These are phyloP conservation scores for Trissonchulus latispiculum DNA, from an alignment of 2,888 invertebrate species.

Conservation along the genomic window DNA sequence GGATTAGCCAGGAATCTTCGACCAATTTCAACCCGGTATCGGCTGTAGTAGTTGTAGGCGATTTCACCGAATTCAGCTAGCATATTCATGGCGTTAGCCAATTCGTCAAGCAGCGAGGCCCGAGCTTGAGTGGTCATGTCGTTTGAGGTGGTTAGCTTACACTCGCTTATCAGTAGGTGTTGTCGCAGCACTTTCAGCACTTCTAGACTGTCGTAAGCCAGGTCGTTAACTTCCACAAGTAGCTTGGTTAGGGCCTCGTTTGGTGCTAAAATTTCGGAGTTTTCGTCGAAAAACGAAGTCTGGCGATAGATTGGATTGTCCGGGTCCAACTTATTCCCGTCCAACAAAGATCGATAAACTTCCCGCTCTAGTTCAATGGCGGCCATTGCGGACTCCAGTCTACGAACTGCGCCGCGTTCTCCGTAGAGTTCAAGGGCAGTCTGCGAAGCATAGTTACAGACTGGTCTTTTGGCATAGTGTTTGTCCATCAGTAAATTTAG, in stretches of 20 bases:
- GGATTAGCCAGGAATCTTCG: not conserved
- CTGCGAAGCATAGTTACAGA: too few species aligned
- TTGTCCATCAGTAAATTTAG: too few species aligned
- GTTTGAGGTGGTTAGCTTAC: not conserved
- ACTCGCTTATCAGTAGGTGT: not conserved
- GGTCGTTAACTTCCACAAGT: not conserved
- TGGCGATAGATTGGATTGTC: not conserved
- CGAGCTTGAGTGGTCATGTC: conserved; percentile 15
- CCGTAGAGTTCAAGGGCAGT: too few species aligned
- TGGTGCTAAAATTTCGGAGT: not conserved
- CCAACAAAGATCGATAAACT: not conserved
- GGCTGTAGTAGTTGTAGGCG: conserved; percentile 6
- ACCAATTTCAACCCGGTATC: conserved; percentile 9
- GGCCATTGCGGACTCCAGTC: too few species aligned
- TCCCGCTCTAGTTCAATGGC: not conserved
- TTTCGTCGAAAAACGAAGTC: too few species aligned
- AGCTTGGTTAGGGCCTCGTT: not conserved
- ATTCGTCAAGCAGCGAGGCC: conserved; percentile 2
- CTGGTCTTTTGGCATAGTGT: too few species aligned
- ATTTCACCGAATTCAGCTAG: conserved; percentile 8
- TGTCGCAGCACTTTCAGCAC: not conserved
- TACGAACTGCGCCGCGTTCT: too few species aligned
- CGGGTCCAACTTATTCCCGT: not conserved
- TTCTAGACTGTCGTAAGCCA: not conserved
- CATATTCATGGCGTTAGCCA: not conserved